These are phyloP conservation scores for Heliconius hermathena DNA, from an alignment of 1,140 invertebrate species.

Conservation along the genomic window DNA sequence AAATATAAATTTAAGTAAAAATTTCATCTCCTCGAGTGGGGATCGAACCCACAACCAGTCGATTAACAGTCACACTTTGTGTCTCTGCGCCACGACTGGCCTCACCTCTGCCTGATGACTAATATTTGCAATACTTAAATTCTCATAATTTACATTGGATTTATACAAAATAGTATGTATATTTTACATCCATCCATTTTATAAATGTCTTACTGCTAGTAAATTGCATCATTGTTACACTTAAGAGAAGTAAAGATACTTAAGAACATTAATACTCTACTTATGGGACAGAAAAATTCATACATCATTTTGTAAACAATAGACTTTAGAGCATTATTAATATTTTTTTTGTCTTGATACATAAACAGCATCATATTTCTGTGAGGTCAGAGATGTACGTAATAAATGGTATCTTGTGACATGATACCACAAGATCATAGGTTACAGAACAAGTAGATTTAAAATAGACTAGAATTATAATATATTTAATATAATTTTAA, in stretches of 20 bases:
- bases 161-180: too few relatives aligned
- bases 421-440: not conserved
- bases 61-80: too few relatives aligned
- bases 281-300: not conserved
- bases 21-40: too few relatives aligned
- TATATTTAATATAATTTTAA: not conserved
- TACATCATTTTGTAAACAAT: not conserved
- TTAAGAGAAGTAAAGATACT: not conserved
- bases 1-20: too few relatives aligned
- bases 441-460: not conserved
- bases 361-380: constrained; percentile 6
- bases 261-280: not conserved
- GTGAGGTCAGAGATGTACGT: constrained; percentile 3
- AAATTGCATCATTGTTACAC: not conserved
- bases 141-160: too few relatives aligned
- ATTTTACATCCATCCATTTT: too few relatives aligned
- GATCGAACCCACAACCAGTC: too few relatives aligned
- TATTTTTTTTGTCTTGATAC: not conserved
- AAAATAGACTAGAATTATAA: constrained; percentile 2
- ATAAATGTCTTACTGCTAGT: not conserved
- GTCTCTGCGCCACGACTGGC: too few relatives aligned
- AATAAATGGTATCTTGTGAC: not conserved
- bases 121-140: too few relatives aligned
- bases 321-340: not conserved
- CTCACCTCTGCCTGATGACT: too few relatives aligned